A percentile compares a stretch with the other conserved stretches of the same genome.
Conservation (phyloP, 2,113 vertebrate genomes). For the Lonchura striata region DNA sequence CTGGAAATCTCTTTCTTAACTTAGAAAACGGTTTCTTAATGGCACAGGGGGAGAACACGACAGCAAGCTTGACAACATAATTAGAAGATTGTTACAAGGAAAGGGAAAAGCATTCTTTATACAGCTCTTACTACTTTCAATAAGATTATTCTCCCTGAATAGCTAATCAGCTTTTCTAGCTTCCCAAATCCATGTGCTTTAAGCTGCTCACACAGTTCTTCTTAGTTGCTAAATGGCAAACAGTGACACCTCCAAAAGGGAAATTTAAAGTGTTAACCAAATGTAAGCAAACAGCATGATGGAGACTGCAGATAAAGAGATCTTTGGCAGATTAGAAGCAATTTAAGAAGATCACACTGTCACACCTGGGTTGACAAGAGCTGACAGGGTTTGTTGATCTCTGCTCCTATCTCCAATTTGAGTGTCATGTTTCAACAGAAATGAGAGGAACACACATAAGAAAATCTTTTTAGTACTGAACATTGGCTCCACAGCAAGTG, state of each 20-base stretch:
- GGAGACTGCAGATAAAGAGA: conserved; percentile 71
- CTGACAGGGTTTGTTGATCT: conserved; percentile 80
- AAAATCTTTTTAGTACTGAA: conserved; percentile 20
- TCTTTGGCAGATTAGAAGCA: conserved; percentile 74
- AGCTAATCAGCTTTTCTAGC: conserved; percentile 80
- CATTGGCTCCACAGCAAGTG: conserved; percentile 40
- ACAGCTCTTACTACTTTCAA: conserved; percentile 74
- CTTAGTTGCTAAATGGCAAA: conserved; percentile 73
- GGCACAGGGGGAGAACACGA: conserved; percentile 74
- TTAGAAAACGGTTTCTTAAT: conserved; percentile 75
- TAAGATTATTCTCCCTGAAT: conserved; percentile 81
- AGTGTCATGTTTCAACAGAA: conserved; percentile 75
- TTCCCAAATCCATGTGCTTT: conserved; percentile 72
- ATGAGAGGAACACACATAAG: conserved; percentile 34
- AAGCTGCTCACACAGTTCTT: conserved; percentile 70
- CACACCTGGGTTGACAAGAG: conserved; percentile 79
- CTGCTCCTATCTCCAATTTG: conserved; percentile 76
- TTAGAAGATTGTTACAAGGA: conserved; percentile 80
- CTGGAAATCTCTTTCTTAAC: conserved; percentile 79
- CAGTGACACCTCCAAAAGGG: conserved; percentile 77
- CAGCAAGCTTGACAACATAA: conserved; percentile 81
- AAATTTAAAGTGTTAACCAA: conserved; percentile 75
- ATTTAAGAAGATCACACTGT: conserved; percentile 78
- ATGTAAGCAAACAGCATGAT: conserved; percentile 78
- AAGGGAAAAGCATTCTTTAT: conserved; percentile 77